Evolutionary conservation across 2,888 invertebrate species (phyloP).

Genomic region (Apodemia mormo): DNA sequence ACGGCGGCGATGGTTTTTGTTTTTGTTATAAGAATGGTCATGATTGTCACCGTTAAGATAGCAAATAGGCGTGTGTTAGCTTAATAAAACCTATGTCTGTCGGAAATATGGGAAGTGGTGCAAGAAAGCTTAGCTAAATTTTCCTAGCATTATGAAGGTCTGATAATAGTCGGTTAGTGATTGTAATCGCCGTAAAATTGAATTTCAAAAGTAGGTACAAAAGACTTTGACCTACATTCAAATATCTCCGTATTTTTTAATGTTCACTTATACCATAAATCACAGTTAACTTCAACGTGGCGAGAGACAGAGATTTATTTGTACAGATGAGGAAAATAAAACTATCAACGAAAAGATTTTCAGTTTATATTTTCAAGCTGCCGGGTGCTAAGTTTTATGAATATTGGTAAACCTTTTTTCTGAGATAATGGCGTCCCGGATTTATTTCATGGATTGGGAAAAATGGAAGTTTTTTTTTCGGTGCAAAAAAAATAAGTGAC

Average conservation of each 20-base stretch:
- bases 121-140: neutral
- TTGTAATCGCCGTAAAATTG: neutral
- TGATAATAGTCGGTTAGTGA: neutral
- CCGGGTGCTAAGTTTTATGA: too few relatives aligned
- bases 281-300: slow-evolving; percentile 31
- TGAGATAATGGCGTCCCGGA: too few relatives aligned
- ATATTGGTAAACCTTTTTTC: too few relatives aligned
- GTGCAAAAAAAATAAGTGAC: too few relatives aligned
- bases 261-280: slow-evolving; percentile 33
- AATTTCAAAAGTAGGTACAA: neutral
- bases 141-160: neutral
- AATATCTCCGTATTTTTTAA: slow-evolving; percentile 24
- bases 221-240: neutral
- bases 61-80: too few relatives aligned
- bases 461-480: too few relatives aligned
- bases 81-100: too few relatives aligned
- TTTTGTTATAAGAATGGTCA: too few relatives aligned
- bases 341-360: slow-evolving; percentile 37
- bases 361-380: slow-evolving; percentile 17
- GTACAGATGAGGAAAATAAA: slow-evolving; percentile 33
- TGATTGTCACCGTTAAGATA: too few relatives aligned
- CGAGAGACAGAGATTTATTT: slow-evolving; percentile 34
- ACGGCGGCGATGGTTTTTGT: too few relatives aligned
- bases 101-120: neutral
- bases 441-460: too few relatives aligned